A percentile compares a stretch with the other conserved stretches of the same genome.
Evolutionary conservation across 30 jellyfish, hydroid and myxozoan species (phyloP).

Genomic region (Aurelia sp.): DNA sequence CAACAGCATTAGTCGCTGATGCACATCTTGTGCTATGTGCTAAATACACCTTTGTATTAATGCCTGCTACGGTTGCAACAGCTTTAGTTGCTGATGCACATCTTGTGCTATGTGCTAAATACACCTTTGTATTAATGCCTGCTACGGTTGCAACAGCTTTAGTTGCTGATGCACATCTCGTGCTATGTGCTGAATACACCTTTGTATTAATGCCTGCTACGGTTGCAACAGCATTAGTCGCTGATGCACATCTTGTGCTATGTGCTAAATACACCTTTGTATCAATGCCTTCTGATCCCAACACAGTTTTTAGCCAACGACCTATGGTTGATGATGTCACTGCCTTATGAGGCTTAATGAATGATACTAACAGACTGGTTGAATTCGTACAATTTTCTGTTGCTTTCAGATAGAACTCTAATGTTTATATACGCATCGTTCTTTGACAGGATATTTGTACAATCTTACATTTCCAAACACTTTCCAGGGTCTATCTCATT

Average conservation of each 20-base stretch:
- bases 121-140: no score
- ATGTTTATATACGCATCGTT: constrained; percentile 43
- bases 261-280: constrained; percentile 33
- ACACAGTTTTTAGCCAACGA: constrained; percentile 47
- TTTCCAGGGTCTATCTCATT: constrained; percentile 41
- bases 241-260: constrained; percentile 55
- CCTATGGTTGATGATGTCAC: no score
- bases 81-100: no score
- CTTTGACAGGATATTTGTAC: constrained; percentile 42
- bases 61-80: no score
- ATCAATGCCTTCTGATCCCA: constrained; percentile 54
- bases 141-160: constrained; percentile 14
- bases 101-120: no score
- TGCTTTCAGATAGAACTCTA: no score
- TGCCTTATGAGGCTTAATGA: no score
- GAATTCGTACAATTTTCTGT: no score
- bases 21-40: no score
- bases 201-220: constrained; percentile 28
- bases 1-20: no score
- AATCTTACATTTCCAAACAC: constrained; percentile 37
- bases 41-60: no score
- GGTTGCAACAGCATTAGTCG: constrained; percentile 44
- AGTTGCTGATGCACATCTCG: constrained; percentile 41
- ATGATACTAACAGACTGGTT: no score
- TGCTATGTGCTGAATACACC: constrained; percentile 34